These are phyloP conservation scores for Pomatostomus ruficeps DNA, from an alignment of 2,113 vertebrate genomes.

Conservation along the genomic window DNA sequence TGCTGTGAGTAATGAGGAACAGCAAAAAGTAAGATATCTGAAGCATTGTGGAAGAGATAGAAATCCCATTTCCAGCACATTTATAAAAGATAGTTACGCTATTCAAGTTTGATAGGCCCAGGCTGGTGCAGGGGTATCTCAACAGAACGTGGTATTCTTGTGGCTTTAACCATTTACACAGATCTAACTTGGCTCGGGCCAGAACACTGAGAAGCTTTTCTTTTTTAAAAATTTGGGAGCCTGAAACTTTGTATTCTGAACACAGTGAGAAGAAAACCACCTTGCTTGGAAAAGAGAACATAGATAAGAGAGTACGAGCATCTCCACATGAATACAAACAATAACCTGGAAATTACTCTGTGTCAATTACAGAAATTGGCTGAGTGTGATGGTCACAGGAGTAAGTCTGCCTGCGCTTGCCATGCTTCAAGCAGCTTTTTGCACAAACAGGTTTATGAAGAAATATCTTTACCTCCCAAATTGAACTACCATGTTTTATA, in stretches of 20 bases:
- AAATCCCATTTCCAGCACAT: background rate
- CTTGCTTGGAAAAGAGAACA: background rate
- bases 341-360: background rate
- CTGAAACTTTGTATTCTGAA: background rate
- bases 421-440: background rate
- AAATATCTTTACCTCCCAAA: background rate
- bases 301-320: fast-evolving
- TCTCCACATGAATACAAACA: background rate
- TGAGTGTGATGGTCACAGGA: background rate
- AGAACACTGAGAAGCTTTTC: background rate
- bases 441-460: background rate
- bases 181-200: background rate
- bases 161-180: background rate
- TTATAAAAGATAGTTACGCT: background rate
- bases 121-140: background rate
- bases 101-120: background rate
- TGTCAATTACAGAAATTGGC: background rate
- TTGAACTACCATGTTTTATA: background rate
- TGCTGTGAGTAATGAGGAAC: background rate
- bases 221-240: background rate
- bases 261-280: background rate
- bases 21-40: background rate
- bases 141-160: background rate
- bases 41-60: background rate
- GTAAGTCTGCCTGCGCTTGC: background rate